Base-by-base conservation (phyloP, 2,797 vertebrate genomes). In the Pampus argenteus region DNA sequence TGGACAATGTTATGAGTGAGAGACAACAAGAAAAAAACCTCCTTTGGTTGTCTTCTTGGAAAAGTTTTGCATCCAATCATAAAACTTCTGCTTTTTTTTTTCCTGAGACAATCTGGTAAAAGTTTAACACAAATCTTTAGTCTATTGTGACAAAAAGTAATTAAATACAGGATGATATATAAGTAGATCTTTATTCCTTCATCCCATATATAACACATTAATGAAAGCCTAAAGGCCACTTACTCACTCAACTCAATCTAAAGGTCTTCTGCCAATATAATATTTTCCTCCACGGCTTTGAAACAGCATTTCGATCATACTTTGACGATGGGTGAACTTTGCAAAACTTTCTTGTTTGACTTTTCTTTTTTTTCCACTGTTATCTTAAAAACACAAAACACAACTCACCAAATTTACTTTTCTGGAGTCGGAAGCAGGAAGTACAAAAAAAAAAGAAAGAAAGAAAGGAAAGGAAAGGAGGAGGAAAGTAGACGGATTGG, bases 401-500 rank as follows among this genome's bases (percentile, higher is more conserved):
- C n/a, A n/a, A 73, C 48, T 49, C 34, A 42, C 17, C 9, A 47
- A 50, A 29, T 52, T 47, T 20, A 25, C 23, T 68, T n/a, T 2
- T 13, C 62, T 45, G 54, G 1, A 66, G 50, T 60, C 36, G 28
- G 22, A 51, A 71, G 31, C 18, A 1, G 60, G 57, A 61, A 45
- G 50, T 50, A 20, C 20, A 34, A 60, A 74, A 50, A 65, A 52
- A 60, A 57, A 42, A 61, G 44, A 57, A 42, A 61, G 44, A 74
- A 50, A 65, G 49, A 60, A 57, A 42, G 58, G 44, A n/a, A n/a
- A n/a, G n/a, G n/a, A n/a, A n/a, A n/a, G n/a, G n/a, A 1, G 54
- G 36, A 40, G 58, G 63, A 69, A 40, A 69, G 52, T 34, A 44
- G 64, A 84, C 47, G 65, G 72, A 86, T 71, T 56, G 67, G 74